Conservation (phyloP, 2,113 vertebrate species). For the Psophia crepitans region DNA sequence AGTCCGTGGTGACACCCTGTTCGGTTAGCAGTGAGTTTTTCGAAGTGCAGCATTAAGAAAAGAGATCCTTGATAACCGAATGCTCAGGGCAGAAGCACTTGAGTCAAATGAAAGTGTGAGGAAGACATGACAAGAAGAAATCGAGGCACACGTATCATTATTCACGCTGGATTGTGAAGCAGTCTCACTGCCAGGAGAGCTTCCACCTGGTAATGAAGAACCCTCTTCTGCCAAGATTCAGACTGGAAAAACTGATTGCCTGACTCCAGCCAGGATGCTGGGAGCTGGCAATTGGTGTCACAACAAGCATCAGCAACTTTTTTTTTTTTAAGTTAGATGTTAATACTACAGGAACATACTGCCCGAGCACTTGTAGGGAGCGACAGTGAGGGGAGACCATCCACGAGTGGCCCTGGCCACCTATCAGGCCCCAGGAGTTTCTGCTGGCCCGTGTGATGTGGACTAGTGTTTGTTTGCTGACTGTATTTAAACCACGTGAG, state of each 20-base stretch:
- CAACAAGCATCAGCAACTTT: neutral
- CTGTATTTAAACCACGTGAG: no score
- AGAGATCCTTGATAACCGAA: neutral
- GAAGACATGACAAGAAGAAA: neutral
- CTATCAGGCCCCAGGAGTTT: neutral
- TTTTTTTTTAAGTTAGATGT: neutral
- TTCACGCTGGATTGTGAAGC: neutral
- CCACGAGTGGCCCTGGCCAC: neutral
- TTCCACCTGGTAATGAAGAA: constrained; percentile 1
- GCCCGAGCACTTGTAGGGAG: neutral
- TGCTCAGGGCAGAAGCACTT: neutral
- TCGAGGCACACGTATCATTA: neutral
- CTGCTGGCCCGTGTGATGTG: neutral
- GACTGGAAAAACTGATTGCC: neutral
- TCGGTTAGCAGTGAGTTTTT: neutral
- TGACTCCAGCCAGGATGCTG: neutral
- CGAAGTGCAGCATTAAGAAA: neutral
- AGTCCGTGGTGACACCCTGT: neutral
- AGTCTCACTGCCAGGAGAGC: neutral
- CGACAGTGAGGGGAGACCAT: neutral
- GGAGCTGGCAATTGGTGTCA: neutral
- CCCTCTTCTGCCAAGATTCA: neutral
- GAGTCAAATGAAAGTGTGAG: neutral
- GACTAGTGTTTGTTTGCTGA: no score
- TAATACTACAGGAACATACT: neutral